These are phyloP conservation scores for Tetranychus urticae DNA, from an alignment of 1,140 invertebrate species.

Conservation along the genomic window DNA sequence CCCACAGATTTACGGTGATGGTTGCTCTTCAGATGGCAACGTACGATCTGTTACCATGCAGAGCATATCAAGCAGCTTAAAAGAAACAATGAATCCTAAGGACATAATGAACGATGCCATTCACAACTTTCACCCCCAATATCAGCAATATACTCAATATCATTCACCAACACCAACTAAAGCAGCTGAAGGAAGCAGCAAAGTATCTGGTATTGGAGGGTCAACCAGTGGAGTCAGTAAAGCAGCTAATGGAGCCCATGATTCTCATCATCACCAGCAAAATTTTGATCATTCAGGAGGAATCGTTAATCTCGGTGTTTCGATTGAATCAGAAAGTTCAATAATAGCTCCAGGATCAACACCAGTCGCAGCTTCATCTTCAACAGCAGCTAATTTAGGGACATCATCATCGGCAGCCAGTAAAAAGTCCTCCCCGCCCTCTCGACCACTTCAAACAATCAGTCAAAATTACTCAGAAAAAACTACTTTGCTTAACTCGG, in stretches of 20 bases:
- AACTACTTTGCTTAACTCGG: constrained; percentile 78
- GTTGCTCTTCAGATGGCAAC: constrained; percentile 48
- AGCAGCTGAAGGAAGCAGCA: constrained; percentile 1
- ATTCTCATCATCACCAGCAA: too few relatives aligned
- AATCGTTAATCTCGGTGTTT: neutral
- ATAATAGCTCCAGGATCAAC: too few relatives aligned
- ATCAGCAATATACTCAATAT: constrained; percentile 98
- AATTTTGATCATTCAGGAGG: neutral
- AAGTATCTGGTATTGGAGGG: neutral
- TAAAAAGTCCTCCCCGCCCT: neutral
- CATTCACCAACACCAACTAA: constrained; percentile 18
- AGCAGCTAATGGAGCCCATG: neutral
- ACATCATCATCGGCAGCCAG: neutral
- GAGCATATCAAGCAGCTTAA: constrained; percentile 91
- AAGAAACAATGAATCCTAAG: constrained; percentile 99
- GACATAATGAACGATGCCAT: constrained; percentile 99
- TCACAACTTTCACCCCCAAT: constrained; percentile 99
- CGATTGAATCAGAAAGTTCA: neutral
- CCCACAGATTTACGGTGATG: constrained; percentile 27
- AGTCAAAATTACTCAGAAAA: constrained; percentile 61
- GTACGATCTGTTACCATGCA: constrained; percentile 90
- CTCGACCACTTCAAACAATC: constrained; percentile 7
- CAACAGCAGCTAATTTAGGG: too few relatives aligned
- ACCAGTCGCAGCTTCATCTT: too few relatives aligned
- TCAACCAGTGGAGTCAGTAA: neutral